Conservation (phyloP, 2,113 vertebrate genomes). For the Elanus axillaris region DNA sequence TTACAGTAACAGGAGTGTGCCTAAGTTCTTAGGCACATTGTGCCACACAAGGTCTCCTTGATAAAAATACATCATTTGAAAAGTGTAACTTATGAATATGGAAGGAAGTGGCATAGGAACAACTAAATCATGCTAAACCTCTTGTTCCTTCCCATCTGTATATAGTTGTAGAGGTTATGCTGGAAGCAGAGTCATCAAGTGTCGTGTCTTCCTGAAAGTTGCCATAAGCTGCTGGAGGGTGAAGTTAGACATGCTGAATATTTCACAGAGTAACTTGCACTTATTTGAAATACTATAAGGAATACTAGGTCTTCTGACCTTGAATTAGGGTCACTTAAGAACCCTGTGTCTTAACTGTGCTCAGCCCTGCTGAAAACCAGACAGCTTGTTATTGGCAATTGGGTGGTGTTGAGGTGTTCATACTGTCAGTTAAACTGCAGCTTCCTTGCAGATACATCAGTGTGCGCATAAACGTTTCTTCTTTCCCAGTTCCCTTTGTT, state of each 20-base stretch:
- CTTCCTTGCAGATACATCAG: neutral
- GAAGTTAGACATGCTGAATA: neutral
- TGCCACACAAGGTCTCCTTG: neutral
- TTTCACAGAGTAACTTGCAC: neutral
- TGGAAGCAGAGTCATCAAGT: neutral
- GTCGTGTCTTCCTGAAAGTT: neutral
- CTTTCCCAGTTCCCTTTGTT: neutral
- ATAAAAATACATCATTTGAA: neutral
- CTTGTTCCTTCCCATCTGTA: neutral
- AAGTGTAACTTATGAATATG: neutral
- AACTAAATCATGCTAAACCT: neutral
- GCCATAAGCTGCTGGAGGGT: neutral
- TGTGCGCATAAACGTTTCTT: neutral
- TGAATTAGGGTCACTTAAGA: neutral
- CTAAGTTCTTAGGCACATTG: neutral
- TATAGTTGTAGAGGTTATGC: neutral
- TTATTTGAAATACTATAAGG: neutral
- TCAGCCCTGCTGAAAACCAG: neutral
- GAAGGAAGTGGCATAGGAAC: neutral
- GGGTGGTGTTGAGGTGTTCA: rapidly evolving
- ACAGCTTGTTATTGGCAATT: neutral
- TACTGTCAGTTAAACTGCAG: neutral
- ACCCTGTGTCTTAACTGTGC: neutral
- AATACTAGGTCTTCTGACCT: neutral
- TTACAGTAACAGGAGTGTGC: neutral